Percentiles rank a stretch among this genome's conserved stretches.
Conservation (phyloP, 2,113 vertebrate genomes). For the Crotalus viridis region DNA sequence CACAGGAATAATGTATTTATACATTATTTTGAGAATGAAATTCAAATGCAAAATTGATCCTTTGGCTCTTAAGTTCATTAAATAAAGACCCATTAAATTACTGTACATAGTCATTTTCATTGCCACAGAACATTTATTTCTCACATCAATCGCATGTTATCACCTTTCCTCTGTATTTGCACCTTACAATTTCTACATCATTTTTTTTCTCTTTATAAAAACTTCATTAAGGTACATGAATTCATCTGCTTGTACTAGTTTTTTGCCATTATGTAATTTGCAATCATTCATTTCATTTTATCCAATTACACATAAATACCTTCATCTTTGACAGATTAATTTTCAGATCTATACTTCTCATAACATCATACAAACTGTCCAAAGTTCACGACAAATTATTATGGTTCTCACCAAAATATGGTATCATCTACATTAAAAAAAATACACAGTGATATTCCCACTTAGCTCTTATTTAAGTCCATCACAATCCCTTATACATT, state of each 20-base stretch:
- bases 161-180: not conserved
- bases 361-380: not conserved
- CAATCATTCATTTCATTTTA: not conserved
- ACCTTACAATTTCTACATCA: not conserved
- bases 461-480: not conserved
- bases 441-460: not conserved
- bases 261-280: not conserved
- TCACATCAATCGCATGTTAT: not conserved
- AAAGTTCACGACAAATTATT: not conserved
- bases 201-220: not conserved
- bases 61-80: not conserved
- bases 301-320: not conserved
- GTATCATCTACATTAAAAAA: not conserved
- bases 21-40: not conserved
- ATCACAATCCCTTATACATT: not conserved
- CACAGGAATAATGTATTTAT: not conserved
- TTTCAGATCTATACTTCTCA: not conserved
- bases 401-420: not conserved
- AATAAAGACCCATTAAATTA: not conserved
- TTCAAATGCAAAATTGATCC: not conserved
- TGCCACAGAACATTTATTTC: not conserved
- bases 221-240: not conserved
- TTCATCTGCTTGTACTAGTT: not conserved
- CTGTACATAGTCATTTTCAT: not conserved
- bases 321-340: not conserved